Base-by-base conservation (phyloP, 2,888 invertebrate species). In the Callimorpha dominula region DNA sequence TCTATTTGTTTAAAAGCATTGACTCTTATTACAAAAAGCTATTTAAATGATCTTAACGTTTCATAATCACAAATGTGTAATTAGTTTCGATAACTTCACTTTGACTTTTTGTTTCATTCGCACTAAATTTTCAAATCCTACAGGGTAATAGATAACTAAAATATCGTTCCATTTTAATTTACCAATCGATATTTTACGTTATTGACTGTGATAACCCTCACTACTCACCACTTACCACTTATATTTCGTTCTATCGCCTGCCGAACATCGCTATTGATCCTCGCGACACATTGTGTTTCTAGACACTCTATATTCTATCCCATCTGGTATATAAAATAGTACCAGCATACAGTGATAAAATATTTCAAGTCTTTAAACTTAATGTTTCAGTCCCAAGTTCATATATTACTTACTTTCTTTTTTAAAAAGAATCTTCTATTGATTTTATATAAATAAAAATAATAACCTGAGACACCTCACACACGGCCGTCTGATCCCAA, bases 231-330 rank as follows among this genome's bases (percentile, higher is more conserved):
- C 40, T 72, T 72, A 73, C 52, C 63, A 73, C 76, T 83, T 83
- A 81, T 78, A 83, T 78, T 76, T 72, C 70, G 79, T 81, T 76
- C 73, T 73, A 74, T 73, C 71, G 71, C 42, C 68, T 74, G 71
- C 49, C 66, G 74, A 65, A 72, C 72, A 78, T 75, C 81, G 73
- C 83, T 73, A 81, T 83, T 75, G 81, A 81, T 81, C 83, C 73
- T 40, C 71, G 66, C 52, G 69, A 72, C 54, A 65, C 66, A 71
- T 72, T 57, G 42, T 52, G 62, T 50, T 42, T 50, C 69, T 46
- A 42, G 40, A 40, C 11, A 6, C 42, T 11, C 7, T 42, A 67
- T n/a, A 43, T 67, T 57, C 12, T 11, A 42, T n/a, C 1, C 17
- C 17, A 40, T 52, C 42, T 67, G 42, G 66, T 52, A 40, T 5